Percentiles rank a stretch among this genome's conserved stretches.
These are phyloP conservation scores for Apteryx owenii DNA, from an alignment of 2,113 vertebrate species.

Conservation along the genomic window DNA sequence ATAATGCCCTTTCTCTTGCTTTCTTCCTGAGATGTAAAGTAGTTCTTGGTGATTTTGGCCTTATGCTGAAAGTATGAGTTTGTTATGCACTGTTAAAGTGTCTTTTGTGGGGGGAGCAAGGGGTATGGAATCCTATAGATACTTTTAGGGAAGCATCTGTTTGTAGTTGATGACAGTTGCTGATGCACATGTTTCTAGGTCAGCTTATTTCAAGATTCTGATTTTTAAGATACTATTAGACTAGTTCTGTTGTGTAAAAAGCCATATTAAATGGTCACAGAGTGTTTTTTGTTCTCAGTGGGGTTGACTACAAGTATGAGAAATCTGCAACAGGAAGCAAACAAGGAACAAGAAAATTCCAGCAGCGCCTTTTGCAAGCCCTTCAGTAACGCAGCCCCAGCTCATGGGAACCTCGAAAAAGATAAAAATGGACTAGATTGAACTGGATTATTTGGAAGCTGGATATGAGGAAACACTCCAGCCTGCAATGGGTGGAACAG, in stretches of 20 bases:
- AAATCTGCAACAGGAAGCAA: neutral
- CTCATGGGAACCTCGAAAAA: neutral
- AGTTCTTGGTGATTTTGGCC: neutral
- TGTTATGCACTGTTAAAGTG: neutral
- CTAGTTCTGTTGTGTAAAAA: neutral
- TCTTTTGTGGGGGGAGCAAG: neutral
- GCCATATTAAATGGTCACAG: neutral
- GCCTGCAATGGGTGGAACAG: neutral
- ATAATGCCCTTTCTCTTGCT: neutral
- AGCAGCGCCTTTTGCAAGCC: neutral
- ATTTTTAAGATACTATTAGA: neutral
- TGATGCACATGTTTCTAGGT: neutral
- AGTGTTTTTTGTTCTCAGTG: neutral
- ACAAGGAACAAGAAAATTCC: neutral
- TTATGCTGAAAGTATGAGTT: neutral
- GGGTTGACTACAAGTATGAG: neutral
- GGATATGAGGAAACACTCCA: neutral
- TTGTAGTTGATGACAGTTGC: neutral
- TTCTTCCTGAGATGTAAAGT: neutral
- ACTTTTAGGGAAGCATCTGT: neutral
- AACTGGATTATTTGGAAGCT: neutral
- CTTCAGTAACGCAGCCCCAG: neutral
- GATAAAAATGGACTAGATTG: neutral
- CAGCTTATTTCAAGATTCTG: neutral
- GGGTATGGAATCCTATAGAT: neutral